Evolutionary conservation across 2,113 vertebrate species (phyloP).

Genomic region (Alosa alosa): DNA sequence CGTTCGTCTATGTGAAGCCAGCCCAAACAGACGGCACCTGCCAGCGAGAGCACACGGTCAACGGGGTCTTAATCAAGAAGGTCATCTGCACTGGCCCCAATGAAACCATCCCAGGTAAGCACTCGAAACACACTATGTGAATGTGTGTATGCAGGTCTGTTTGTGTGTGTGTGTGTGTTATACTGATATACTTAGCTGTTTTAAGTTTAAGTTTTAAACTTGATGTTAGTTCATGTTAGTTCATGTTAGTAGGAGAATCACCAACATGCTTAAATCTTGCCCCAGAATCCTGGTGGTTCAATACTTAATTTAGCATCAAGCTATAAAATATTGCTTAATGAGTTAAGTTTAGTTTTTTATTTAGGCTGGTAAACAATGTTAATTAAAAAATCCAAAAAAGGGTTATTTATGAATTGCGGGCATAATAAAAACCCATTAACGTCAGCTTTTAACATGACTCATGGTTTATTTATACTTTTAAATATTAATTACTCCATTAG

Average conservation of each 20-base stretch:
- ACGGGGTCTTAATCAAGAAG: constrained; percentile 92
- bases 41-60: constrained; percentile 87
- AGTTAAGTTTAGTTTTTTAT: too few species aligned
- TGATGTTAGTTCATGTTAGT: too few species aligned
- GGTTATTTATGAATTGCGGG: neutral
- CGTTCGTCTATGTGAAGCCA: constrained; percentile 95
- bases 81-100: constrained; percentile 97
- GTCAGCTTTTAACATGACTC: neutral
- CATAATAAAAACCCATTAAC: neutral
- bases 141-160: too few species aligned
- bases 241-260: too few species aligned
- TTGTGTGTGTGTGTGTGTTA: too few species aligned
- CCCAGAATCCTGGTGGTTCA: too few species aligned
- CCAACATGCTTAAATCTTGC: too few species aligned
- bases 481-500: neutral
- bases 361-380: neutral
- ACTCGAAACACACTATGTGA: neutral
- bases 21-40: constrained; percentile 87
- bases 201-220: too few species aligned
- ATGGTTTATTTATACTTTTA: neutral
- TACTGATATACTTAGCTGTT: too few species aligned
- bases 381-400: neutral
- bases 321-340: too few species aligned
- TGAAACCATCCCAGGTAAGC: constrained; percentile 90
- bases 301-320: too few species aligned